Evolutionary conservation across 2,888 invertebrate genomes (phyloP).

Genomic region (Eledona agricola): DNA sequence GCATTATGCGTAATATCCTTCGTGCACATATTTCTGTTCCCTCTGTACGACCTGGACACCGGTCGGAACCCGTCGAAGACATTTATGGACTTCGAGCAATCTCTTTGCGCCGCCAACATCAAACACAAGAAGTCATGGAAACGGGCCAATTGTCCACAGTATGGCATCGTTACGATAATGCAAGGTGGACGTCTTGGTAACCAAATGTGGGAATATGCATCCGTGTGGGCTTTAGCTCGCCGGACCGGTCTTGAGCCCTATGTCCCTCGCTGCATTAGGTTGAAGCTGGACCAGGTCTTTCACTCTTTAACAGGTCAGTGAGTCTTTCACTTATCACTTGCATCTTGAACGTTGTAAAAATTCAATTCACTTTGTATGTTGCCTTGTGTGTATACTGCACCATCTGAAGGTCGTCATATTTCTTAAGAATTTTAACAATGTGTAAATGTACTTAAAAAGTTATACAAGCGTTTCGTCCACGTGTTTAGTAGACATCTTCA

Average conservation of each 20-base stretch:
- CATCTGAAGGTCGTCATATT: too few relatives aligned
- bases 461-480: too few relatives aligned
- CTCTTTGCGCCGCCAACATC: slow-evolving; percentile 64
- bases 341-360: too few relatives aligned
- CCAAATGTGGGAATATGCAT: slow-evolving; percentile 66
- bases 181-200: slow-evolving; percentile 60
- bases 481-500: too few relatives aligned
- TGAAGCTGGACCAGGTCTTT: slow-evolving; percentile 66
- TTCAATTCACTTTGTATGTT: too few relatives aligned
- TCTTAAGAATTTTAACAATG: too few relatives aligned
- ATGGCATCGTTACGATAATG: slow-evolving; percentile 63
- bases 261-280: slow-evolving; percentile 64
- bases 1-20: slow-evolving; percentile 68
- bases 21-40: slow-evolving; percentile 69
- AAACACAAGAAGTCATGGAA: slow-evolving; percentile 59
- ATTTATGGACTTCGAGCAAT: slow-evolving; percentile 66
- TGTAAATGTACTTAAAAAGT: too few relatives aligned
- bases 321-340: too few relatives aligned
- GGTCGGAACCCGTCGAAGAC: slow-evolving; percentile 62
- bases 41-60: slow-evolving; percentile 63
- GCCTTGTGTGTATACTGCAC: too few relatives aligned
- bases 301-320: slow-evolving; percentile 60
- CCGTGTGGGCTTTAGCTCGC: slow-evolving; percentile 64
- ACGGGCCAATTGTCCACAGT: slow-evolving; percentile 59
- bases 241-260: slow-evolving; percentile 64